Conservation (phyloP, 2,888 invertebrate genomes). For the Didymodactylos carnosus region DNA sequence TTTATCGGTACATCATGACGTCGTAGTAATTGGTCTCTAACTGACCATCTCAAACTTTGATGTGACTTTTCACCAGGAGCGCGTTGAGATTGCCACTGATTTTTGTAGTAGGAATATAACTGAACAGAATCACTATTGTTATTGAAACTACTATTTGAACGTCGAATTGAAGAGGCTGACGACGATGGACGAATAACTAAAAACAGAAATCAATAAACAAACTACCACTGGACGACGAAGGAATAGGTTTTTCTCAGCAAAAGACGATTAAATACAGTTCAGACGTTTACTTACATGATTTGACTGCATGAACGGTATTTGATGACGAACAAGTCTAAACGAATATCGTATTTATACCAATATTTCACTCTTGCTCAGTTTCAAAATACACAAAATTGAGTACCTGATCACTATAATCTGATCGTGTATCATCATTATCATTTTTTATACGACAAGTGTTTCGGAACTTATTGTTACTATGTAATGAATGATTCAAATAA, state of each 20-base stretch:
- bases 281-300: background rate
- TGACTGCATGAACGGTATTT: background rate
- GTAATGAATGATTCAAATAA: background rate
- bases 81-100: constrained; percentile 8
- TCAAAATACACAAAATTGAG: background rate
- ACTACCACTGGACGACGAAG: background rate
- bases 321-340: background rate
- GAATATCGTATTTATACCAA: too few relatives aligned
- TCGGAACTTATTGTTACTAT: too few relatives aligned
- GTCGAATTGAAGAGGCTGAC: background rate
- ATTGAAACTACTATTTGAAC: background rate
- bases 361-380: too few relatives aligned
- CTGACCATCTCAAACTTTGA: constrained; percentile 28
- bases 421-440: background rate
- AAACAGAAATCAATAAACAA: background rate
- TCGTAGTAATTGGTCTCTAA: constrained; percentile 29
- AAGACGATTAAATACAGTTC: too few relatives aligned
- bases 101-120: constrained; percentile 4
- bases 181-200: background rate
- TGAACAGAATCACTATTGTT: constrained; percentile 1
- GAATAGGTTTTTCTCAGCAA: background rate
- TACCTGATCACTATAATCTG: background rate
- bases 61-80: constrained; percentile 32
- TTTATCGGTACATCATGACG: constrained; percentile 26
- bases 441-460: too few relatives aligned